phyloP scores from a whole-genome alignment of 2,888 invertebrate genomes.

The Romanomermis culicivorax region DNA sequence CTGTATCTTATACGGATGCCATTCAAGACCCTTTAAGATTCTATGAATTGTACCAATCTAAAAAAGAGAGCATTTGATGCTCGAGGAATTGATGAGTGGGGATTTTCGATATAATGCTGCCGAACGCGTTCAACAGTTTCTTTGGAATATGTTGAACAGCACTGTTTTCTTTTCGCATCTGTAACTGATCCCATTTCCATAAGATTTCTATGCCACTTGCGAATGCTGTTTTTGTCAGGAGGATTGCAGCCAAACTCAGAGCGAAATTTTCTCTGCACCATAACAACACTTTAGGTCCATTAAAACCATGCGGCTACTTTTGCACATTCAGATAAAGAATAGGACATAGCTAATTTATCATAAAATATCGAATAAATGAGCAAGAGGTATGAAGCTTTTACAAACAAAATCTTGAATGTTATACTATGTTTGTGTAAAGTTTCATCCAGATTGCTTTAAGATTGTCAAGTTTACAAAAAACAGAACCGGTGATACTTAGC shows the following conservation, averaged over 20 bases:
- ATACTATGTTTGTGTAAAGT: background rate
- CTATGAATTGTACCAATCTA: background rate
- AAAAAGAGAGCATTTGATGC: background rate
- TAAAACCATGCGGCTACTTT: background rate
- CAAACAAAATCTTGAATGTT: background rate
- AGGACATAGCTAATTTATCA: background rate
- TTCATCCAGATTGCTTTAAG: background rate
- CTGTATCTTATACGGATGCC: constrained; percentile 1
- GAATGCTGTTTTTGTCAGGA: background rate
- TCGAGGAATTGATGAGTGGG: background rate
- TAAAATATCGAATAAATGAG: background rate
- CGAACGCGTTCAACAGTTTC: background rate
- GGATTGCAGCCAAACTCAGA: background rate
- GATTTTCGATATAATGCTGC: background rate
- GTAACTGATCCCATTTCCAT: background rate
- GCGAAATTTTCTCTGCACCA: constrained; percentile 1
- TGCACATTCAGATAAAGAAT: background rate
- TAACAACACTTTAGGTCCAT: background rate
- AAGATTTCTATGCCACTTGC: background rate
- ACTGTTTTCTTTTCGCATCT: background rate
- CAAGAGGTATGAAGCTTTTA: background rate
- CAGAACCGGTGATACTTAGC: background rate
- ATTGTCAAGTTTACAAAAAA: background rate
- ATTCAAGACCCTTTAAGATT: background rate
- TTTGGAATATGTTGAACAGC: background rate